Evolutionary conservation across 2,888 invertebrate species (phyloP), one percentile per base, ranked within the genome.

Genomic region (Himalopsyche tibetana): DNA sequence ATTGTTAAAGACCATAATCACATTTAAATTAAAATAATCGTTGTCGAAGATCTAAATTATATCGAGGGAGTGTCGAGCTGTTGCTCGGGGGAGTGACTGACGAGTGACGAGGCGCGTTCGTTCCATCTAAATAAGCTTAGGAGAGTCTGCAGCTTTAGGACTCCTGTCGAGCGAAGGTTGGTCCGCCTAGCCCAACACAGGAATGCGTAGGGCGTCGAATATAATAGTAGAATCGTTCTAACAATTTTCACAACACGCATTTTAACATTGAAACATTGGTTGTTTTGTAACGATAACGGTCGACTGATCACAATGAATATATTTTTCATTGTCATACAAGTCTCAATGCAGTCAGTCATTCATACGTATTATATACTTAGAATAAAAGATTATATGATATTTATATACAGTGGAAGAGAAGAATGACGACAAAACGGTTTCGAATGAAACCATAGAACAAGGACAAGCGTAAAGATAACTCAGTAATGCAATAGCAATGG

Each of bases 231-330:
- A 74, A 74, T 11, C 74, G 74, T 38, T 36, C 28, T 12, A 5
- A 74, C 5, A 36, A 74, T 74, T 74, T 36, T 36, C 36, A 74
- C 36, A 11, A 6, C 19, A 74, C 36, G 74, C 74, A 74, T 74
- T 74, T 12, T 9, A n/a, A 15, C 36, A 36, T 51, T 51, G 51
- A 51, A 51, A 15, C 51, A 15, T 51, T 8, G 12, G 5, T 74
- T 74, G 36, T 74, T 74, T 74, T 12, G 74, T 74, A 74, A 63
- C 5, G 63, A 63, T 74, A 74, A 74, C 74, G 74, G 74, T 74
- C 74, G 19, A 12, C 36, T 9, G 12, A 74, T 74, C 19, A 74
- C 36, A 74, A 74, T 74, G 36, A 36, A 74, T 15, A 74, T 74
- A 38, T 74, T 36, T 74, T 74, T 74, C 36, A 36, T 51, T 51